Base-by-base conservation (phyloP, 2,797 vertebrate genomes). In the Falco columbarius region DNA sequence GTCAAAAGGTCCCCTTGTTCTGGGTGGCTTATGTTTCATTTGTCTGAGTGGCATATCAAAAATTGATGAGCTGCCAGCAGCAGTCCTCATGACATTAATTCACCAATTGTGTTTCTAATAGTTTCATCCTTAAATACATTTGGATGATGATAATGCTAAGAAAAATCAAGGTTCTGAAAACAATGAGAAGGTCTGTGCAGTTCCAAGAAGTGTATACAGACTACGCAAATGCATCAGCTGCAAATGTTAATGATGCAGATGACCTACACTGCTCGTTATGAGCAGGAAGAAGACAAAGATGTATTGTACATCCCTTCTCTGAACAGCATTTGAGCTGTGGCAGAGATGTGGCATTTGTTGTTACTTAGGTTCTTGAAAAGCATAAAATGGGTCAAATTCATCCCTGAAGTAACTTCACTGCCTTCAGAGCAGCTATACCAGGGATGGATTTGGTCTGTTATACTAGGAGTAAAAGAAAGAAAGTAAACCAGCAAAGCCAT, bases 31-130 rank as follows among this genome's bases (percentile, higher is more conserved):
- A 98, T 99, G 99, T 99, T 99, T 99, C 99, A 99, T 99, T 99
- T 99, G 99, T 99, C 99, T 99, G 99, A 99, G 99, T 99, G 99
- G 99, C 98, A 98, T 98, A 99, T 99, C 98, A 99, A 99, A 99
- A 99, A 99, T 99, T 99, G 99, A 99, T 99, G 99, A 99, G 99
- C 98, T 99, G 98, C 99, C 99, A 99, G 99, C 99, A 99, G 98
- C 99, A 98, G 98, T 98, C 98, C 97, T 98, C 98, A 95, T 98
- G 98, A 99, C 99, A 99, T 99, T 99, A 98, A 99, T 99, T 99
- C 99, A 98, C 98, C 99, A 99, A 99, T 99, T 99, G 98, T 98
- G 98, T 99, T 99, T 98, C 98, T 98, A 98, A 98, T 99, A 99
- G 99, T 99, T 99, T 99, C 98, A 99, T 98, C 98, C 98, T 98